Conservation (phyloP, 2,113 vertebrate species). For the Ictidomys tridecemlineatus region DNA sequence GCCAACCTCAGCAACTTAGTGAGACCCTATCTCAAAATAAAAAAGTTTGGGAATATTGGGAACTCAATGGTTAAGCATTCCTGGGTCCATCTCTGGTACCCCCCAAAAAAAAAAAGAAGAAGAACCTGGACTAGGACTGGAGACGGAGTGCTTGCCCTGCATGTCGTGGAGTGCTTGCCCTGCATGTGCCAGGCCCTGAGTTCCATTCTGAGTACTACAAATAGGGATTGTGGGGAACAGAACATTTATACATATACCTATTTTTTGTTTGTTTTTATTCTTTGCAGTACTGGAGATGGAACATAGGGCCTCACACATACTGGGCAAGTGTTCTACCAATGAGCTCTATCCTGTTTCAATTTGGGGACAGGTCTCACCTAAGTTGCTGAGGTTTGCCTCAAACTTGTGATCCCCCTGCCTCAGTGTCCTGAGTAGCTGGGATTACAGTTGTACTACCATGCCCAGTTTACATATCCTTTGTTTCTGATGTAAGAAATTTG, state of each 20-base stretch:
- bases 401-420: not conserved
- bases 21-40: no score
- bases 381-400: not conserved
- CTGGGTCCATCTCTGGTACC: no score
- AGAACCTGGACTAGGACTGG: not conserved
- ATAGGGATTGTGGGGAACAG: not conserved
- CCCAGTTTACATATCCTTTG: not conserved
- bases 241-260: not conserved
- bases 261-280: no score
- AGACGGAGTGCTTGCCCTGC: not conserved
- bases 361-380: not conserved
- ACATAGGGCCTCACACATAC: not conserved
- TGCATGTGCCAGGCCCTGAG: not conserved
- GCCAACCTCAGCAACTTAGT: no score
- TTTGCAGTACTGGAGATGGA: not conserved
- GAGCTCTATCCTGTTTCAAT: not conserved
- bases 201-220: not conserved
- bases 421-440: not conserved
- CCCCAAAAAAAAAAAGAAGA: no score
- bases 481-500: not conserved
- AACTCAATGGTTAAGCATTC: no score
- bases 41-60: no score
- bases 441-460: not conserved
- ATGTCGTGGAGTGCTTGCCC: not conserved
- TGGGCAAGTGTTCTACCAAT: not conserved